Conservation (phyloP, 2,888 invertebrate species). For the Ornithoptera priamus region DNA sequence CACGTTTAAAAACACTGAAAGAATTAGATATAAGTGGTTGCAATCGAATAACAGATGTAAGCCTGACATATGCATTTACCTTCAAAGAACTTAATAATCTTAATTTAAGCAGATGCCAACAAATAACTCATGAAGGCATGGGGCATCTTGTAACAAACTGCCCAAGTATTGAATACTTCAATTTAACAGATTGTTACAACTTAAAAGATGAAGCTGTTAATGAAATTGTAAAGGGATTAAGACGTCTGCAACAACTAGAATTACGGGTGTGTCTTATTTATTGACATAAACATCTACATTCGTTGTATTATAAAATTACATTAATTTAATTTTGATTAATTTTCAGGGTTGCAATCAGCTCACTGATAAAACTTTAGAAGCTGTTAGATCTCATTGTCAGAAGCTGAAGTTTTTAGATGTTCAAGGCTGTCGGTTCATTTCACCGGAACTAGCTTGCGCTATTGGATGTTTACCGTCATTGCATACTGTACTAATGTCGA, state of each 20-base stretch:
- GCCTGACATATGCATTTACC: slow-evolving; percentile 83
- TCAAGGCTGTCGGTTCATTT: slow-evolving; percentile 75
- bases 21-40: slow-evolving; percentile 84
- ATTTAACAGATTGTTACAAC: slow-evolving; percentile 84
- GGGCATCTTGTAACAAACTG: slow-evolving; percentile 82
- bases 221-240: slow-evolving; percentile 59
- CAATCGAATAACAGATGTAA: slow-evolving; percentile 85
- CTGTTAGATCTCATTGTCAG: slow-evolving; percentile 71
- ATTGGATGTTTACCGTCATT: slow-evolving; percentile 62
- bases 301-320: background rate
- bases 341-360: slow-evolving; percentile 82
- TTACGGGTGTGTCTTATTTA: slow-evolving; percentile 67
- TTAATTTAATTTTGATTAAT: background rate
- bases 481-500: slow-evolving; percentile 72
- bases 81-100: slow-evolving; percentile 83
- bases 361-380: slow-evolving; percentile 78
- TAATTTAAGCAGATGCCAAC: slow-evolving; percentile 84
- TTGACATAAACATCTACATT: background rate
- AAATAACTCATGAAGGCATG: slow-evolving; percentile 84
- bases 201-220: slow-evolving; percentile 82
- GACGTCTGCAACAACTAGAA: slow-evolving; percentile 79
- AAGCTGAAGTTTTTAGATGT: slow-evolving; percentile 80
- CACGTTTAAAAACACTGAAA: slow-evolving; percentile 75
- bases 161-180: slow-evolving; percentile 84
- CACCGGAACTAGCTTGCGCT: slow-evolving; percentile 66